Base-by-base conservation (phyloP, 2,113 vertebrate genomes). In the Lagopus leucura region DNA sequence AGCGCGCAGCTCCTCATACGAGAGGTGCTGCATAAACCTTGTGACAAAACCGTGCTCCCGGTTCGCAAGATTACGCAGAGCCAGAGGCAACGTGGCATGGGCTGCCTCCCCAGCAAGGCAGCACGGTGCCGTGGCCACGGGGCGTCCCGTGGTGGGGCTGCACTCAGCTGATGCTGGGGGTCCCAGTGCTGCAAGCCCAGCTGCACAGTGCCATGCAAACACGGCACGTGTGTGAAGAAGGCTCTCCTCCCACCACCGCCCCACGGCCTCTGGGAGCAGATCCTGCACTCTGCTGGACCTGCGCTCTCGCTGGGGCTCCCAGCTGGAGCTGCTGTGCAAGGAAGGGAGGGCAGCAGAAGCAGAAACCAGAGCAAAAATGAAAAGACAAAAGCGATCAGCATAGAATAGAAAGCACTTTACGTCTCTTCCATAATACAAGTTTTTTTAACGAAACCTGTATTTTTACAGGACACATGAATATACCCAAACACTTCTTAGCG, bases 1-100 rank as follows among this genome's bases (percentile, higher is more conserved):
- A 83, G 74, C 16, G 80, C 57, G 80, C 57, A 90, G 95, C 94
- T 95, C 61, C 94, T 94, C 30, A 3, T 86, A 52, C 64, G 19
- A 70, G 78, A 91, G 91, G 83, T 45, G 75, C 63, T 32, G 55
- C 2, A 52, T 1, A 58, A 54, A 28, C 47, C 94, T 58, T 38
- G 81, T 9, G 89, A 85, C 92, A 91, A 55, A 78, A 77, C 7
- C 4, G 64, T 34, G 55, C 82, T 95, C 65, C 28, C 2, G 61
- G 77, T 24, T 30, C 5, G 61, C 16, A 19, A n/a, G 82, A 65
- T 3, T 71, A 38, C 22, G 74, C 45, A 1, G 74, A 92, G 92
- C n/a, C 82, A 43, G 52, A 25, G 55, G 91, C 91, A 30, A 82
- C 87, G 32, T 25, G 32, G 32, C 18, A 2, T n/a, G 15, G 45